These are phyloP conservation scores for Cinclus mexicanus DNA, from an alignment of 2,113 vertebrate genomes.

Conservation along the genomic window DNA sequence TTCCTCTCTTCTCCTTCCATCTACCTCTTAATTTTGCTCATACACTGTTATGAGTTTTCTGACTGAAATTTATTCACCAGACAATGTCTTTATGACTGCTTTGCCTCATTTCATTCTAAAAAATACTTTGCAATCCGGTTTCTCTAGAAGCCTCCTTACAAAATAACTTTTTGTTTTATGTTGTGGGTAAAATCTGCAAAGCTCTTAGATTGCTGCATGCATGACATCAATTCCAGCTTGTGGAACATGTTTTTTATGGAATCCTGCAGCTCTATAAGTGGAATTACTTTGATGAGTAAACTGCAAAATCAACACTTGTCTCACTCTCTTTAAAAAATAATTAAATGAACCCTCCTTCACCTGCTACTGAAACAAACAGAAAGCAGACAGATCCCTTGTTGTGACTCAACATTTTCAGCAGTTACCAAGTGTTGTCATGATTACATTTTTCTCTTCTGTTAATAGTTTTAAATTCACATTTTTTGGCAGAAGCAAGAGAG, in stretches of 20 bases:
- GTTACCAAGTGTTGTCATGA: background rate
- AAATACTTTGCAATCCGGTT: background rate
- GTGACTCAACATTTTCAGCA: conserved; percentile 24
- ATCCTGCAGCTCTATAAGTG: background rate
- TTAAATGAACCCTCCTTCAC: conserved; percentile 29
- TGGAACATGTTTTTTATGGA: background rate
- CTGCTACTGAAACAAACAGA: conserved; percentile 44
- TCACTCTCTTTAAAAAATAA: conserved; percentile 34
- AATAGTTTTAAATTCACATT: background rate
- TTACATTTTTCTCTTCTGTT: background rate
- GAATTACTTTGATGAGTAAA: conserved; percentile 46
- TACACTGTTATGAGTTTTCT: background rate
- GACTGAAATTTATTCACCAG: conserved; percentile 31
- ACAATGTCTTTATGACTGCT: conserved; percentile 4
- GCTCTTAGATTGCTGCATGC: background rate
- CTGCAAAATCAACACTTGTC: conserved; percentile 48
- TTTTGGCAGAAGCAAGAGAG: conserved; percentile 6
- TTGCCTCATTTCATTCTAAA: conserved; percentile 23
- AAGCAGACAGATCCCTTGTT: conserved; percentile 22
- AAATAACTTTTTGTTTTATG: background rate
- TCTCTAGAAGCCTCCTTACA: background rate
- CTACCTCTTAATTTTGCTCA: conserved; percentile 28
- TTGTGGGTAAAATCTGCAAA: background rate
- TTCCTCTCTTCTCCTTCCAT: background rate
- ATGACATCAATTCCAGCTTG: background rate